These are phyloP conservation scores for Amphiura filiformis DNA, from an alignment of 35 echinoderm and acorn worm species.

Conservation along the genomic window DNA sequence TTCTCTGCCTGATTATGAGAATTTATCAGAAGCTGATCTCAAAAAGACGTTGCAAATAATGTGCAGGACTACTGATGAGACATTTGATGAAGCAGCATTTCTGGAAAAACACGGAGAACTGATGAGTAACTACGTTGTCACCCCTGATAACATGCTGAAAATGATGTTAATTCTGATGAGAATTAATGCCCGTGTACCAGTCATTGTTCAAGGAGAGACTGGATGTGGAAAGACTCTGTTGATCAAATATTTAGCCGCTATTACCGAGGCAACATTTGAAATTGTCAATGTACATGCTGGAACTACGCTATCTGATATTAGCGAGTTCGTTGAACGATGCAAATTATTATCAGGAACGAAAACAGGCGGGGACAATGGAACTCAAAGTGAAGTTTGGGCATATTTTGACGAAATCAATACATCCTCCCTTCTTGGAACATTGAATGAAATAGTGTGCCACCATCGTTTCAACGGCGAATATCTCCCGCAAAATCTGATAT, in stretches of 20 bases:
- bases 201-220: conserved; percentile 38
- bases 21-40: conserved; percentile 15
- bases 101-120: background rate
- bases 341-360: background rate
- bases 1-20: conserved; percentile 5
- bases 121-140: conserved; percentile 5
- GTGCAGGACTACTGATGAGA: background rate
- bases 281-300: conserved; percentile 27
- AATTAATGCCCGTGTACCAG: conserved; percentile 26
- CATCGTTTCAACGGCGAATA: background rate
- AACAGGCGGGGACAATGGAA: background rate
- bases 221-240: conserved; percentile 41
- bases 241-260: conserved; percentile 14
- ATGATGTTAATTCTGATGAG: conserved; percentile 30
- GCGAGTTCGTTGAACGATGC: background rate
- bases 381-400: background rate
- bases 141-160: conserved; percentile 38
- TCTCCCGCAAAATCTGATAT: conserved; percentile 17
- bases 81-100: background rate
- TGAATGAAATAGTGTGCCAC: conserved; percentile 39
- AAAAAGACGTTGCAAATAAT: conserved; percentile 9
- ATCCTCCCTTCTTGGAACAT: conserved; percentile 11
- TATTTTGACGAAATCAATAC: conserved; percentile 45
- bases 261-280: conserved; percentile 13
- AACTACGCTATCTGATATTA: background rate